These are phyloP conservation scores for Callorhinus ursinus DNA, from an alignment of 2,113 vertebrate genomes.

Conservation along the genomic window DNA sequence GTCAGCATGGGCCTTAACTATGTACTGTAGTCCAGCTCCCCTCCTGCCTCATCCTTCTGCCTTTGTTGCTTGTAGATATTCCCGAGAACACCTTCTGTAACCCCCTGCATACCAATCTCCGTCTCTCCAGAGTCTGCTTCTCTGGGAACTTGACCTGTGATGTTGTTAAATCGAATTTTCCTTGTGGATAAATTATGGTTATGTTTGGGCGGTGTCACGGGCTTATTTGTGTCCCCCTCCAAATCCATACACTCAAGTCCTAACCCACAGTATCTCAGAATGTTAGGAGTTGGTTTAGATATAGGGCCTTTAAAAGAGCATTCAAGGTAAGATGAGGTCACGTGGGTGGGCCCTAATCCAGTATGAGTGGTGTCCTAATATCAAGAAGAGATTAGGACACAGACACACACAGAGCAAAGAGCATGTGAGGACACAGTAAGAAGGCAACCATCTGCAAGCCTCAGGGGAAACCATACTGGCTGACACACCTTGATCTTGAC, in stretches of 20 bases:
- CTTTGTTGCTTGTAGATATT: fast-evolving
- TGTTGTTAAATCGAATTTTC: too few species aligned
- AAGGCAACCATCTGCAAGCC: neutral
- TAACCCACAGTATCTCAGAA: neutral
- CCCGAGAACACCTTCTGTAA: neutral
- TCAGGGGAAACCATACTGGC: neutral
- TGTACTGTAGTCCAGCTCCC: fast-evolving
- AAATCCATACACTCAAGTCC: neutral
- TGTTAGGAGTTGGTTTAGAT: neutral
- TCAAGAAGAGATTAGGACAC: neutral
- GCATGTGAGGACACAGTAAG: fast-evolving
- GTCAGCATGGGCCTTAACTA: neutral
- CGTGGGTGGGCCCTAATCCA: neutral
- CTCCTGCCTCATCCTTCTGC: neutral
- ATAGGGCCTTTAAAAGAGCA: neutral
- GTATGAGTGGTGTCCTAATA: neutral
- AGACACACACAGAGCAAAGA: neutral
- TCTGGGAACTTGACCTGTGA: neutral
- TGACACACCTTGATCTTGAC: neutral
- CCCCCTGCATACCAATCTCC: fast-evolving
- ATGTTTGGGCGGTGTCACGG: neutral
- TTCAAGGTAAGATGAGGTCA: neutral
- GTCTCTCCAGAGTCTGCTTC: neutral
- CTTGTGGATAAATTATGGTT: neutral
- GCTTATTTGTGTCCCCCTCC: too few species aligned